Percentiles rank a stretch among this genome's conserved stretches.
These are phyloP conservation scores for Grammomys surdaster DNA, from an alignment of 2,113 vertebrate genomes.

Conservation along the genomic window DNA sequence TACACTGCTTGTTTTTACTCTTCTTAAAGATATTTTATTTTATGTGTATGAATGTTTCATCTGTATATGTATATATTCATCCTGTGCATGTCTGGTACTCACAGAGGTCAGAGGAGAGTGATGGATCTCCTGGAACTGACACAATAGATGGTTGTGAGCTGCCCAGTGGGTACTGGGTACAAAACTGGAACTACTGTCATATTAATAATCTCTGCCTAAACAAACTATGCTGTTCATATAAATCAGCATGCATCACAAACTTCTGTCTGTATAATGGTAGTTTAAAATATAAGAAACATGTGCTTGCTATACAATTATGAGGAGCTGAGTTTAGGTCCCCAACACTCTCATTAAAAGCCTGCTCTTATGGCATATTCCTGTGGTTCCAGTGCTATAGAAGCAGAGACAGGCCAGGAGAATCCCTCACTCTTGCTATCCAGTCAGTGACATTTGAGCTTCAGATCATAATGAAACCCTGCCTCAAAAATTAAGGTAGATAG, in stretches of 20 bases:
- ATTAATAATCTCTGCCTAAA: neutral
- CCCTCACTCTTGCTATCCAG: neutral
- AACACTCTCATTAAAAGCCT: neutral
- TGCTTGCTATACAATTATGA: neutral
- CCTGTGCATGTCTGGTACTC: neutral
- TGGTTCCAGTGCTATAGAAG: too few species aligned
- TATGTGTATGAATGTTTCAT: neutral
- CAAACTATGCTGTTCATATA: neutral
- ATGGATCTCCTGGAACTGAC: neutral
- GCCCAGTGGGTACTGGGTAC: too few species aligned
- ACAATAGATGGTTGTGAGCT: neutral
- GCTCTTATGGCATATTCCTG: neutral
- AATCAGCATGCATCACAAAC: neutral
- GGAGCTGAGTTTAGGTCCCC: neutral
- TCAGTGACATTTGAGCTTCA: neutral
- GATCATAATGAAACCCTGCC: neutral
- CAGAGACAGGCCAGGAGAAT: neutral
- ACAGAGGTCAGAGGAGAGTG: neutral
- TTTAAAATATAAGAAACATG: neutral
- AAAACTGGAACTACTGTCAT: neutral
- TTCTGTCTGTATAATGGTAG: neutral
- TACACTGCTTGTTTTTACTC: neutral
- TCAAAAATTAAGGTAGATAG: neutral
- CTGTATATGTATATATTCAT: neutral
- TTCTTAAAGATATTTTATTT: neutral